These are phyloP conservation scores for Drosophila arizonae DNA, from an alignment of 1,140 invertebrate species.

Conservation along the genomic window DNA sequence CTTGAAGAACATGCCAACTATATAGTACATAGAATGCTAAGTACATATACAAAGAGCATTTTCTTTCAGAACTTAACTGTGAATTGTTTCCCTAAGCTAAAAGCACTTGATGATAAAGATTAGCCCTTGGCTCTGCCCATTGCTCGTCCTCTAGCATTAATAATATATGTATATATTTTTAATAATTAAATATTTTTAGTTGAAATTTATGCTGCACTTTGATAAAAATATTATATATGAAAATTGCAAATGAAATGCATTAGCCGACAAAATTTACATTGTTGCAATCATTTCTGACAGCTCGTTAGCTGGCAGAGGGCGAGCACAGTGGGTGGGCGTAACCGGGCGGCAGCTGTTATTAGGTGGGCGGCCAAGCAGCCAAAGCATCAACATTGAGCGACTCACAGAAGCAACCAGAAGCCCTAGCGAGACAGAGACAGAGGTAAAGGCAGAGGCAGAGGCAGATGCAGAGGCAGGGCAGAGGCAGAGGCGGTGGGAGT, in stretches of 20 bases:
- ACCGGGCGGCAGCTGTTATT: background rate
- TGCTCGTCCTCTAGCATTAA: too few relatives aligned
- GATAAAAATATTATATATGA: constrained; percentile 34
- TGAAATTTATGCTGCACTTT: background rate
- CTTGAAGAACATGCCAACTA: too few relatives aligned
- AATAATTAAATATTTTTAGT: background rate
- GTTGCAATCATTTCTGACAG: constrained; percentile 61
- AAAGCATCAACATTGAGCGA: constrained; percentile 55
- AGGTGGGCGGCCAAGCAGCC: constrained; percentile 22
- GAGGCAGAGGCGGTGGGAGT: too few relatives aligned
- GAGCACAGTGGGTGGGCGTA: background rate
- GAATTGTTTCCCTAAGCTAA: too few relatives aligned
- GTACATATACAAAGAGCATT: too few relatives aligned
- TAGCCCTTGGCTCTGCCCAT: too few relatives aligned
- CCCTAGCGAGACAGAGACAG: background rate
- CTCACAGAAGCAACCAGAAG: constrained; percentile 8
- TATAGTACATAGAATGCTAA: too few relatives aligned
- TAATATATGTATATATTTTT: background rate
- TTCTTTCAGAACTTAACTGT: too few relatives aligned
- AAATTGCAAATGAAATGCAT: constrained; percentile 52
- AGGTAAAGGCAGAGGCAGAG: too few relatives aligned
- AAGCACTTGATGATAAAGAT: too few relatives aligned
- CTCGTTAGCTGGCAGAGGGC: constrained; percentile 50
- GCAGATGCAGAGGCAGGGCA: background rate
- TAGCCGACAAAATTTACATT: constrained; percentile 57